A percentile compares a stretch with the other conserved stretches of the same genome.
Evolutionary conservation across 2,113 vertebrate species (phyloP).

Genomic region (Triplophysa tibetana): DNA sequence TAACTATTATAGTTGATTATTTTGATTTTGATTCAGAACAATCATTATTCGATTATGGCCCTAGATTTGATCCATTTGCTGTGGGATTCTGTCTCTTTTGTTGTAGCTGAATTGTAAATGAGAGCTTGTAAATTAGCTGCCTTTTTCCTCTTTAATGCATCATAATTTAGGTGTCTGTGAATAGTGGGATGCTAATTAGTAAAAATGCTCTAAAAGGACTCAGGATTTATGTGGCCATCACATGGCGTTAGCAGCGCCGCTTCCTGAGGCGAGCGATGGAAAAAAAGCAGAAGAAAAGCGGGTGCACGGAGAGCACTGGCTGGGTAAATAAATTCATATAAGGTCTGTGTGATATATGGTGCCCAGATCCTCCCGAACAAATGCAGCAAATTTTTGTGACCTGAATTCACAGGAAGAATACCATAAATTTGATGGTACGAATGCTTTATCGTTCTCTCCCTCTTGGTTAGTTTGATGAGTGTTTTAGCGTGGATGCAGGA

Average conservation of each 20-base stretch:
- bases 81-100: conserved; percentile 63
- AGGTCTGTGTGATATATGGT: conserved; percentile 49
- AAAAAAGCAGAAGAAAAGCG: conserved; percentile 18
- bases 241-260: conserved; percentile 1
- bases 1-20: conserved; percentile 9
- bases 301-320: conserved; percentile 40
- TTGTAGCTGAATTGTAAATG: conserved; percentile 88
- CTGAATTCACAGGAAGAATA: conserved; percentile 52
- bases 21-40: conserved; percentile 59
- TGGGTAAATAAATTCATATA: conserved; percentile 55
- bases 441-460: background rate
- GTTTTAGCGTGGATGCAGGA: conserved; percentile 42
- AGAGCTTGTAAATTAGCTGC: conserved; percentile 88
- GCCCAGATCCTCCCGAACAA: conserved; percentile 50
- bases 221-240: conserved; percentile 51
- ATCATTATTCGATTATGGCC: conserved; percentile 37
- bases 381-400: conserved; percentile 53
- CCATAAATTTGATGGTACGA: conserved; percentile 39
- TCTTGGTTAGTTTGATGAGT: conserved; percentile 42
- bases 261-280: conserved; percentile 35
- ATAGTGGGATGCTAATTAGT: conserved; percentile 90
- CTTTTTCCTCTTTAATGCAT: conserved; percentile 80
- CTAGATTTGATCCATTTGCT: conserved; percentile 41
- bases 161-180: conserved; percentile 79
- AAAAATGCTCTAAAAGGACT: conserved; percentile 71